A percentile compares a stretch with the other conserved stretches of the same genome.
Evolutionary conservation across 2,797 vertebrate genomes (phyloP).

Genomic region (Falco naumanni): DNA sequence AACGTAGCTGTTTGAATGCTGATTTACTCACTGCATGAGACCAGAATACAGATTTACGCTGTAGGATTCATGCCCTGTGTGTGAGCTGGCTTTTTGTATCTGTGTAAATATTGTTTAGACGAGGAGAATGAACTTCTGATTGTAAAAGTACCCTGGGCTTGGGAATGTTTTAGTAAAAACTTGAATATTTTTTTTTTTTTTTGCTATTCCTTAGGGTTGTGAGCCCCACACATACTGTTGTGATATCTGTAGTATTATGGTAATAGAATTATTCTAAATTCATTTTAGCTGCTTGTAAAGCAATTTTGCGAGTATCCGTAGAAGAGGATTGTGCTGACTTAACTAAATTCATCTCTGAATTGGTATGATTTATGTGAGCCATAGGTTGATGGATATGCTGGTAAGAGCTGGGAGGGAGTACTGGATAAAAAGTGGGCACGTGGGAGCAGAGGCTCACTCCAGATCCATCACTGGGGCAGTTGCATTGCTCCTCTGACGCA

Average conservation of each 20-base stretch:
- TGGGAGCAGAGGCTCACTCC: neutral
- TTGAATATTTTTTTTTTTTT: neutral
- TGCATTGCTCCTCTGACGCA: neutral
- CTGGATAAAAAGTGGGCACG: fast-evolving
- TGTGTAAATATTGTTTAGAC: neutral
- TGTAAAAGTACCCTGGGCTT: neutral
- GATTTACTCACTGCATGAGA: neutral
- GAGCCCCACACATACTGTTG: neutral
- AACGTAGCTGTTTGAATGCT: neutral
- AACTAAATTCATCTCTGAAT: neutral
- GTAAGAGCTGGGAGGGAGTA: neutral
- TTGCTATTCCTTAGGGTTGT: neutral
- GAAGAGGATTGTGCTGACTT: neutral
- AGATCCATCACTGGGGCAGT: fast-evolving
- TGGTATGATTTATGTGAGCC: neutral
- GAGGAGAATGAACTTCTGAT: neutral
- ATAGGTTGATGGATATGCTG: neutral
- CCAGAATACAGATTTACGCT: neutral
- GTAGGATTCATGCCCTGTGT: neutral
- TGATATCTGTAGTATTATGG: neutral
- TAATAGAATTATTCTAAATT: neutral
- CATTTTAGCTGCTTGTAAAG: neutral
- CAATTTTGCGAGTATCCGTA: neutral
- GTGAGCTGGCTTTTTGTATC: neutral
- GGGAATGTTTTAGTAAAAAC: neutral